phyloP scores from a whole-genome alignment of 2,888 invertebrate species.

The Drosophila silvestris region DNA sequence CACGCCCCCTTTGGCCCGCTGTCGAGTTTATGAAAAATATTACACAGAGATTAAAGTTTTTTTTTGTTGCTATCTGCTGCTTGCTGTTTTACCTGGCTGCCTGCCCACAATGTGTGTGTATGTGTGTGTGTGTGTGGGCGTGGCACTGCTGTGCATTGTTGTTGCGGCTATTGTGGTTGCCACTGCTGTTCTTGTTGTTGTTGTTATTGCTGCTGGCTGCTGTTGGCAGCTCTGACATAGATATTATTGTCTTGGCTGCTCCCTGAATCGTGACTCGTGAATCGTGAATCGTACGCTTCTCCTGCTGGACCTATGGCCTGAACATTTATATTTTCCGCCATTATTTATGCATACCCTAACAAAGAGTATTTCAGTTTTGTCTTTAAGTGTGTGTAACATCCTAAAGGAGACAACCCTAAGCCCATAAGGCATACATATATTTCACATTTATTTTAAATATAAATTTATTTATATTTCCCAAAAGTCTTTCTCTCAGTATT shows the following conservation, averaged over 20 bases:
- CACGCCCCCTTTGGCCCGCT: slow-evolving; percentile 24
- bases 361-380: neutral
- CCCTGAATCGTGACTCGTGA: slow-evolving; percentile 62
- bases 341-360: slow-evolving; percentile 24
- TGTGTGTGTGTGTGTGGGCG: slow-evolving; percentile 4
- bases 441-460: neutral
- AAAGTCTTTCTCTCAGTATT: neutral
- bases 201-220: slow-evolving; percentile 21
- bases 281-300: slow-evolving; percentile 58
- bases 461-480: neutral
- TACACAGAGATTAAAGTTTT: slow-evolving; percentile 78
- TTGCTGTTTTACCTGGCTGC: slow-evolving; percentile 54
- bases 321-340: slow-evolving; percentile 45
- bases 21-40: slow-evolving; percentile 74
- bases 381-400: neutral
- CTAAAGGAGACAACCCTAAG: fast-evolving
- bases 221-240: slow-evolving; percentile 67
- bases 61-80: slow-evolving; percentile 31
- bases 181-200: slow-evolving; percentile 10
- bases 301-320: slow-evolving; percentile 53
- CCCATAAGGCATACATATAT: too few relatives aligned
- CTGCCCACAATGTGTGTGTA: slow-evolving; percentile 45
- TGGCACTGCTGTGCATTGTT: slow-evolving; percentile 34
- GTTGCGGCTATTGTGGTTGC: slow-evolving; percentile 43
- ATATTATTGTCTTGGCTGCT: slow-evolving; percentile 74